phyloP scores from a whole-genome alignment of 2,113 vertebrate genomes.

The Hydrochoerus hydrochaeris region DNA sequence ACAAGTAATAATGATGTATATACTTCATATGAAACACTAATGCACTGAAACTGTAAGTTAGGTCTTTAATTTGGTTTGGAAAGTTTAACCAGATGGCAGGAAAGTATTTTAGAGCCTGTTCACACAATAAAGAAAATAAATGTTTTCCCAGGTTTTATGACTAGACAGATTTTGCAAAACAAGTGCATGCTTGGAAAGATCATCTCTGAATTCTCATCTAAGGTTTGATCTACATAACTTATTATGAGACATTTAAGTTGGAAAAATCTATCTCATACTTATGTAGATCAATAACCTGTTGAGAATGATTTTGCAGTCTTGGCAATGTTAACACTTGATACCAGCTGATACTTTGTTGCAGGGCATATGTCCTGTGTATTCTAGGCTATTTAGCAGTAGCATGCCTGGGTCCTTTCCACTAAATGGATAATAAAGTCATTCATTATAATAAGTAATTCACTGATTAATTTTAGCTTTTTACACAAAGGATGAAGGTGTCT shows the following conservation, averaged over 20 bases:
- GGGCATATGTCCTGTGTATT: not conserved
- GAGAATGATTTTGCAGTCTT: not conserved
- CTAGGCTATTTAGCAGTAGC: not conserved
- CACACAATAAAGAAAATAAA: slow-evolving; percentile 18
- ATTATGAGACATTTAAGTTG: not conserved
- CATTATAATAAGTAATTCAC: too few species aligned
- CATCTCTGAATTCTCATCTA: not conserved
- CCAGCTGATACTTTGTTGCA: not conserved
- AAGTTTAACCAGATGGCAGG: not conserved
- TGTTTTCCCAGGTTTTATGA: not conserved
- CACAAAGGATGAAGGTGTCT: not conserved
- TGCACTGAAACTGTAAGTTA: not conserved
- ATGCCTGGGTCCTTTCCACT: not conserved
- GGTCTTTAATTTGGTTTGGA: not conserved
- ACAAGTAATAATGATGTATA: not conserved
- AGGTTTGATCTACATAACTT: not conserved
- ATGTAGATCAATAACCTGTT: not conserved
- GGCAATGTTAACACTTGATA: not conserved
- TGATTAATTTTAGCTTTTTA: too few species aligned
- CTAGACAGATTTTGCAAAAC: not conserved
- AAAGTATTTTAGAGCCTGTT: not conserved
- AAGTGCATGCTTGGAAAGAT: not conserved
- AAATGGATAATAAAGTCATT: not conserved
- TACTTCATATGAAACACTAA: slow-evolving; percentile 23
- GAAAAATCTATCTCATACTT: not conserved